Evolutionary conservation across 2,797 vertebrate genomes (phyloP).

Genomic region (Propithecus deckenii): DNA sequence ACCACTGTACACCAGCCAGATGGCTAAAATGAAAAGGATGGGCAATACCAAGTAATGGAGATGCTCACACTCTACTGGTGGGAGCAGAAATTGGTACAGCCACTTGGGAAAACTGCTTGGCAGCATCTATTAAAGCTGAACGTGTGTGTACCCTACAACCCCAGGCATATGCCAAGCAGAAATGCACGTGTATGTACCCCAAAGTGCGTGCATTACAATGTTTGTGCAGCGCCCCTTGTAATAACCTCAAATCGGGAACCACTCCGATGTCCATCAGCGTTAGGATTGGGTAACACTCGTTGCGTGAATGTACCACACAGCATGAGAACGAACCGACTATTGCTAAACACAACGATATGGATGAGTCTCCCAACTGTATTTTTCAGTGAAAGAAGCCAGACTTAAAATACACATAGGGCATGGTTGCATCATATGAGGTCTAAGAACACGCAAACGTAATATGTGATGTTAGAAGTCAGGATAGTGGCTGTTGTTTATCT

Average conservation of each 20-base stretch:
- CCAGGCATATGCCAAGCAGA: neutral
- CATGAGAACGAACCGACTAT: rapidly evolving
- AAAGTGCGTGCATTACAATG: neutral
- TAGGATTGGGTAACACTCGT: neutral
- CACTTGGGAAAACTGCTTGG: neutral
- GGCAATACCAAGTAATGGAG: neutral
- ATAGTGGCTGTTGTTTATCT: neutral
- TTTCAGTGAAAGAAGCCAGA: neutral
- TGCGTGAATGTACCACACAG: rapidly evolving
- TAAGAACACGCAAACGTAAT: neutral
- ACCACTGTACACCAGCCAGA: neutral
- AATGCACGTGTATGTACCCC: neutral
- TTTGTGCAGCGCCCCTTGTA: neutral
- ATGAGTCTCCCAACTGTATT: rapidly evolving
- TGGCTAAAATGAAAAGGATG: neutral
- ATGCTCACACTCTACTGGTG: rapidly evolving
- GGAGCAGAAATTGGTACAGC: rapidly evolving
- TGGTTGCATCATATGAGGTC: neutral
- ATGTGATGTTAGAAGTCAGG: neutral
- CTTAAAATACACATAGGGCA: neutral
- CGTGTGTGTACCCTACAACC: neutral
- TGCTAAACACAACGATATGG: rapidly evolving
- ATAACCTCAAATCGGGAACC: neutral
- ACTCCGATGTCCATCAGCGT: neutral
- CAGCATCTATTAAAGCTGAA: neutral